These are phyloP conservation scores for Listronotus bonariensis DNA, from an alignment of 1,140 invertebrate species.

Conservation along the genomic window DNA sequence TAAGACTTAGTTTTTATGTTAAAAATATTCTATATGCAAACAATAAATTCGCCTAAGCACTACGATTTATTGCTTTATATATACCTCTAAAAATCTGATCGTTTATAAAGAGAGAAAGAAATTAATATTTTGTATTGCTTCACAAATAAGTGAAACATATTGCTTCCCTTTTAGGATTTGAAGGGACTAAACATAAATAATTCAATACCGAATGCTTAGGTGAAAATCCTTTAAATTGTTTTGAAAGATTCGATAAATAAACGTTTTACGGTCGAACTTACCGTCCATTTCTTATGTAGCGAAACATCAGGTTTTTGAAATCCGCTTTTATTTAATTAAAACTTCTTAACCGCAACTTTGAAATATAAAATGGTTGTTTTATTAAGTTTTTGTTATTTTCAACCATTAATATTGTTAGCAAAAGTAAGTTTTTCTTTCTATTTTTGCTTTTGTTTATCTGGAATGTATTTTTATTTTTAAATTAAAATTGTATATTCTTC, in stretches of 20 bases:
- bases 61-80: not conserved
- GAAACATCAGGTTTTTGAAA: not conserved
- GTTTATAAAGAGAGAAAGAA: not conserved
- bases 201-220: constrained; percentile 13
- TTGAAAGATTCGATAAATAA: constrained; percentile 9
- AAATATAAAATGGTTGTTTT: no score
- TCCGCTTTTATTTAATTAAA: no score
- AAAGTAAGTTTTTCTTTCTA: no score
- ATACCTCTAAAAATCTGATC: not conserved
- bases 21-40: no score
- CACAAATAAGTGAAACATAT: constrained; percentile 1
- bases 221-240: constrained; percentile 23
- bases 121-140: constrained; percentile 1
- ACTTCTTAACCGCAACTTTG: no score
- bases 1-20: no score
- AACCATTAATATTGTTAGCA: no score
- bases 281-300: not conserved
- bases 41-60: not conserved
- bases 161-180: constrained; percentile 11
- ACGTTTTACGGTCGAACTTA: not conserved
- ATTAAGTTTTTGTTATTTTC: no score
- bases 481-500: no score
- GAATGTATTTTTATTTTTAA: no score
- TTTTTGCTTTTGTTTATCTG: no score
- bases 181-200: constrained; percentile 12